Evolutionary conservation across 1,140 invertebrate genomes (phyloP), one percentile per base, ranked within the genome.

Genomic region (Scylla paramamosain): DNA sequence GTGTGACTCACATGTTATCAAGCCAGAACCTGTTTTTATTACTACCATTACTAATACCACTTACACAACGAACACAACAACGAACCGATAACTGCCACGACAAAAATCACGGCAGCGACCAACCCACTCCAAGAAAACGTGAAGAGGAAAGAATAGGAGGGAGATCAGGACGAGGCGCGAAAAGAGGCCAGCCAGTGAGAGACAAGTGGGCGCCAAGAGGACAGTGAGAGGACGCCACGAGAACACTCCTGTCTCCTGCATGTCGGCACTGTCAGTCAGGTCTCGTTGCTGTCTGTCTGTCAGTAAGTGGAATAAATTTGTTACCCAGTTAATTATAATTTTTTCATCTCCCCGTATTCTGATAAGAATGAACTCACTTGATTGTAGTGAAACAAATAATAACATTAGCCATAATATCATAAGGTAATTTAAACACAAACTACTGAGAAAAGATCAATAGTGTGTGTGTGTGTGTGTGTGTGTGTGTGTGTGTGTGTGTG

Each of bases 221-320:
- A 25, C 12, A 20, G n/a, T 20, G 67, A 77, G n/a, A 77, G 67
- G 52, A 59, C 52, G 2, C 52, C 10, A 0, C 52, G 52, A 59
- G 67, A 20, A 25, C 67, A 8, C 20, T n/a, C 67, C 10, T 77
- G 67, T n/a, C 67, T 20, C 67, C 67, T 25, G 12, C n/a, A n/a
- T 7, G 67, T 39, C 67, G 25, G 12, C 67, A 77, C 67, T 77
- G 67, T 77, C 67, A 77, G 20, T 77, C 67, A 77, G 20, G 67
- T 77, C 67, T 77, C 67, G 67, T 12, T 77, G 20, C 67, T 77
- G 67, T 77, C 67, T 77, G 67, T 77, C 67, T 77, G 67, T 77
- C 67, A 77, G 67, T 77, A 77, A 77, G 67, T 77, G 67, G 67
- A 77, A 77, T 77, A 77, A 77, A 77, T 77, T 77, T 77, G 67